phyloP scores from a whole-genome alignment of 2,113 vertebrate genomes.

The Stictonetta naevosa region DNA sequence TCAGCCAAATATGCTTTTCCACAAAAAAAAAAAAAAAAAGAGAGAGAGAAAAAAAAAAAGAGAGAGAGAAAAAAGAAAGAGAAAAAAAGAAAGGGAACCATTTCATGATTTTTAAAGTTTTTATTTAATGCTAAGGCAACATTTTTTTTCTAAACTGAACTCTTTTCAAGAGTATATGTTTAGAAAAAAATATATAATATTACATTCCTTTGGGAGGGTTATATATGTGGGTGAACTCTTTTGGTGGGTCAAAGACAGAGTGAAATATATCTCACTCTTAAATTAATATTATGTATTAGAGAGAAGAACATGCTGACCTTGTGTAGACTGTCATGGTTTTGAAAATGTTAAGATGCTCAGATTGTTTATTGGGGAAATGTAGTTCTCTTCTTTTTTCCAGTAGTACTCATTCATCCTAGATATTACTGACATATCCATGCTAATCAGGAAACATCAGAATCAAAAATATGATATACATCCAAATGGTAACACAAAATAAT shows the following conservation, averaged over 20 bases:
- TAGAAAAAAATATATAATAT: not conserved
- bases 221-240: not conserved
- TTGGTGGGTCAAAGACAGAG: accelerated
- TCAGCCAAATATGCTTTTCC: not conserved
- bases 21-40: not conserved
- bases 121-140: not conserved
- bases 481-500: not conserved
- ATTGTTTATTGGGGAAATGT: not conserved
- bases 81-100: not conserved
- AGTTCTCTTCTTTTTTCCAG: not conserved
- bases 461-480: not conserved
- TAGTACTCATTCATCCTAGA: not conserved
- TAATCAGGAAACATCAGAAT: not conserved
- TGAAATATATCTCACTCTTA: not conserved
- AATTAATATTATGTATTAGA: not conserved
- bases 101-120: not conserved
- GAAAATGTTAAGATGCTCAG: not conserved
- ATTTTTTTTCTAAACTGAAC: not conserved
- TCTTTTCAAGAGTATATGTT: not conserved
- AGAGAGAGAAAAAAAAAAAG: not conserved
- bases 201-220: accelerated
- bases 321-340: not conserved
- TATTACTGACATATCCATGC: not conserved
- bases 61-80: not conserved
- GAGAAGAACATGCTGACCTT: not conserved